Evolutionary conservation across 2,797 vertebrate genomes (phyloP).

Genomic region (Notoglanidium macrostoma): DNA sequence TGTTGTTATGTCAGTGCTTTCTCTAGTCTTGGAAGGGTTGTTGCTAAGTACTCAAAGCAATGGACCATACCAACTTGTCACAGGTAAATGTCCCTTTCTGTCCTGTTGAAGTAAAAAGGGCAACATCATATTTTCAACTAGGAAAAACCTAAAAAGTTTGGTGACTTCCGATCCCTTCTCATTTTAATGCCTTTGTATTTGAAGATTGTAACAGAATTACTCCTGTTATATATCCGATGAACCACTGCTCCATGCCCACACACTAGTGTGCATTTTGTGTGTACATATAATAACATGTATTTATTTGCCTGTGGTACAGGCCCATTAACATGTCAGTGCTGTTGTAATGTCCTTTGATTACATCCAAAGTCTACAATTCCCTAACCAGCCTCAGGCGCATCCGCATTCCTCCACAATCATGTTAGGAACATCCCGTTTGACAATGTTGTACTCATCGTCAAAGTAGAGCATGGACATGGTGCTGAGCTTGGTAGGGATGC

Average conservation of each 20-base stretch:
- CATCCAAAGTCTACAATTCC: slow-evolving; percentile 51
- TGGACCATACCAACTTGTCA: slow-evolving; percentile 45
- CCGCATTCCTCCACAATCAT: slow-evolving; percentile 99
- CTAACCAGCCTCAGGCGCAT: slow-evolving; percentile 82
- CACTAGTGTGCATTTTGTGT: slow-evolving; percentile 55
- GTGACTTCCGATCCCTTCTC: slow-evolving; percentile 73
- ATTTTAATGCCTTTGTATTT: slow-evolving; percentile 57
- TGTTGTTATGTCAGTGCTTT: slow-evolving; percentile 69
- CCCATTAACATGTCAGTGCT: slow-evolving; percentile 63
- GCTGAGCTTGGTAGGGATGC: slow-evolving; percentile 98
- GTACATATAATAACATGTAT: slow-evolving; percentile 64
- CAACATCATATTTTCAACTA: slow-evolving; percentile 71
- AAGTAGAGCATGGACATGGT: slow-evolving; percentile 99
- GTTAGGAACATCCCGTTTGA: slow-evolving; percentile 97
- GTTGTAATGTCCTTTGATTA: slow-evolving; percentile 57
- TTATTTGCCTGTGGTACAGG: slow-evolving; percentile 72
- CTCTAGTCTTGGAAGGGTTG: slow-evolving; percentile 57
- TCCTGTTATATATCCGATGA: slow-evolving; percentile 69
- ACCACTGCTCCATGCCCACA: slow-evolving; percentile 59
- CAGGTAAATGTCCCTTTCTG: slow-evolving; percentile 44
- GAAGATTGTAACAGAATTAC: slow-evolving; percentile 43
- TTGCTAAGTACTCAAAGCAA: slow-evolving; percentile 68
- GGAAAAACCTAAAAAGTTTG: slow-evolving; percentile 79
- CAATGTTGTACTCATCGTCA: slow-evolving; percentile 98
- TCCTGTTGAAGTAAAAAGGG: slow-evolving; percentile 55